These are phyloP conservation scores for Baronia brevicornis DNA, from an alignment of 2,888 invertebrate species.

Conservation along the genomic window DNA sequence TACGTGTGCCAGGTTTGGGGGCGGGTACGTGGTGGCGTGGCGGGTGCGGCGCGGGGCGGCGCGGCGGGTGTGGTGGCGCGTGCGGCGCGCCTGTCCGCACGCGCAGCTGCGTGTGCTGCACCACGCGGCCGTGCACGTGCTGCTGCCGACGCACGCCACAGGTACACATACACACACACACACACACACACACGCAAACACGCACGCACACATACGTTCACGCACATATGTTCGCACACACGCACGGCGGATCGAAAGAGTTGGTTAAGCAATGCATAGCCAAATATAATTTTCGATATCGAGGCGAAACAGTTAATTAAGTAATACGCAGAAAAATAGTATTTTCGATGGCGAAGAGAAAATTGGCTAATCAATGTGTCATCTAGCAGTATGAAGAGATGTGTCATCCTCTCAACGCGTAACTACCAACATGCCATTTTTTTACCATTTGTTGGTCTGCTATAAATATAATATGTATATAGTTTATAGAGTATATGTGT, in stretches of 20 bases:
- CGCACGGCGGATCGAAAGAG: no score
- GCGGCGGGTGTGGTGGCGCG: constrained; percentile 36
- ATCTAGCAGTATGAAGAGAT: no score
- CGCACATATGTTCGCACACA: background rate
- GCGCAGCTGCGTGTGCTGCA: constrained; percentile 58
- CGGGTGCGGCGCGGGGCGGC: constrained; percentile 34
- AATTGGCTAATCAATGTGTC: no score
- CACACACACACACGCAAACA: no score
- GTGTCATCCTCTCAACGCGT: no score
- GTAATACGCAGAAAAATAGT: no score
- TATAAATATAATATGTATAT: background rate
- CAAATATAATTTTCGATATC: no score
- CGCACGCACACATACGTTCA: background rate
- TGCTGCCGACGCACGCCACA: constrained; percentile 44
- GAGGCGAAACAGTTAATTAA: no score
- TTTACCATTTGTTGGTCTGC: no score
- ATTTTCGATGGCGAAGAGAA: no score
- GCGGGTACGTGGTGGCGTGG: constrained; percentile 65
- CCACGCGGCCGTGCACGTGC: constrained; percentile 55
- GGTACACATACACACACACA: constrained; percentile 23
- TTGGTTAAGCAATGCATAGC: no score
- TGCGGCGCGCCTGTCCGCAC: constrained; percentile 39
- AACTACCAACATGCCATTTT: no score
- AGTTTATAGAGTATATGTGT: background rate
- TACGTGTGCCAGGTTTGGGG: constrained; percentile 61